A percentile compares a stretch with the other conserved stretches of the same genome.
These are phyloP conservation scores for Brienomyrus longianalis DNA, from an alignment of 2,113 vertebrate genomes.

Conservation along the genomic window DNA sequence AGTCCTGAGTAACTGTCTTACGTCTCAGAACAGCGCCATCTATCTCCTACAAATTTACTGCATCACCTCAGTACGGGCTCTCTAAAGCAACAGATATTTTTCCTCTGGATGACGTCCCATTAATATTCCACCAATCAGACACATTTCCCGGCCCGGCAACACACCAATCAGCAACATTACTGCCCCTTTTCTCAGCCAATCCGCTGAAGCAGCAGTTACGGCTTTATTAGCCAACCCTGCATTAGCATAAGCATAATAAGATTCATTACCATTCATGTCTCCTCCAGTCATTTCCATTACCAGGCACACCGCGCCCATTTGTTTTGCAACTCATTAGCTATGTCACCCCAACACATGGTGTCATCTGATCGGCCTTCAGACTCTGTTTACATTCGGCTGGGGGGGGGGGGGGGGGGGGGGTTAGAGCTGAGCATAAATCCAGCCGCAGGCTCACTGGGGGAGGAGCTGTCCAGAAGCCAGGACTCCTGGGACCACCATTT, in stretches of 20 bases:
- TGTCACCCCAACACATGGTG: constrained; percentile 15
- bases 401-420: not conserved
- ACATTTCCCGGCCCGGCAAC: not conserved
- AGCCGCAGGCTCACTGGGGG: constrained; percentile 1
- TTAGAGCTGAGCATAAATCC: not conserved
- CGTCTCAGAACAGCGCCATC: not conserved
- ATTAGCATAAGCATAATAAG: constrained; percentile 3
- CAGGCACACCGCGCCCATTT: not conserved
- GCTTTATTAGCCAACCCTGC: not conserved
- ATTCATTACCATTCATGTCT: not conserved
- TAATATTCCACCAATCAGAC: not conserved
- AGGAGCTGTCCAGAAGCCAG: not conserved
- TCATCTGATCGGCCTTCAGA: constrained; percentile 10
- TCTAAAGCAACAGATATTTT: not conserved
- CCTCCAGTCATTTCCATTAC: not conserved
- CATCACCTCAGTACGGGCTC: constrained; percentile 15
- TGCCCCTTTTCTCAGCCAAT: not conserved
- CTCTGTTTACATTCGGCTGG: not conserved
- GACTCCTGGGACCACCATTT: not conserved
- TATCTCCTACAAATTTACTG: constrained; percentile 20
- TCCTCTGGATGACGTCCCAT: not conserved
- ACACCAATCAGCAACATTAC: constrained; percentile 18
- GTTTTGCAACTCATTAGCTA: constrained; percentile 26
- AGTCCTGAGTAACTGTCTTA: not conserved
- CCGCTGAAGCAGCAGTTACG: not conserved